These are phyloP conservation scores for Scylla paramamosain DNA, from an alignment of 1,140 invertebrate species.

Conservation along the genomic window DNA sequence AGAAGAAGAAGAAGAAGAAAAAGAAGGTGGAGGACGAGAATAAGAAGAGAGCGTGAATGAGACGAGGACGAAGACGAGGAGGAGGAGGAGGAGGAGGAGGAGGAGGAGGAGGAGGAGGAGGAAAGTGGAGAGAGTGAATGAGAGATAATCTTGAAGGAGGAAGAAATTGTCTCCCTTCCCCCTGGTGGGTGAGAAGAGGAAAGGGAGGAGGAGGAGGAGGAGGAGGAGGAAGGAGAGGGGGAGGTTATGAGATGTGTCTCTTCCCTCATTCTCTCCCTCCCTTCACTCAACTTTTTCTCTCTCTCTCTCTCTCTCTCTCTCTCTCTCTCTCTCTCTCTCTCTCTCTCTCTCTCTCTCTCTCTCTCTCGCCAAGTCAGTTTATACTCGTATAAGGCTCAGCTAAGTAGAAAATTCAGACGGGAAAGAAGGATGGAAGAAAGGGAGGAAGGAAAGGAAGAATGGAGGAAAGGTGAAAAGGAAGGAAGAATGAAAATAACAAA, in stretches of 20 bases:
- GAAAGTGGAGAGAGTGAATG: not conserved
- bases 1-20: no score
- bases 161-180: not conserved
- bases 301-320: slow-evolving; percentile 30
- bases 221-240: no score
- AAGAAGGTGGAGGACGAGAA: no score
- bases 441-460: no score
- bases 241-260: not conserved
- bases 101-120: not conserved
- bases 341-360: not conserved
- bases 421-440: not conserved
- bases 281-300: not conserved
- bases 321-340: not conserved
- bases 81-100: not conserved
- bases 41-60: no score
- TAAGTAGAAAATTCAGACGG: not conserved
- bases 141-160: not conserved
- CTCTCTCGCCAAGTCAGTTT: not conserved
- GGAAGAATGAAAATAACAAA: no score
- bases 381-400: not conserved
- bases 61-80: not conserved
- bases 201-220: no score
- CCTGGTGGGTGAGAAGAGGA: no score
- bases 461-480: no score
- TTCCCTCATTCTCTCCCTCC: slow-evolving; percentile 9